Percentiles rank a stretch among this genome's conserved stretches.
Evolutionary conservation across 2,888 invertebrate species (phyloP).

Genomic region (Uloborus plumipes): DNA sequence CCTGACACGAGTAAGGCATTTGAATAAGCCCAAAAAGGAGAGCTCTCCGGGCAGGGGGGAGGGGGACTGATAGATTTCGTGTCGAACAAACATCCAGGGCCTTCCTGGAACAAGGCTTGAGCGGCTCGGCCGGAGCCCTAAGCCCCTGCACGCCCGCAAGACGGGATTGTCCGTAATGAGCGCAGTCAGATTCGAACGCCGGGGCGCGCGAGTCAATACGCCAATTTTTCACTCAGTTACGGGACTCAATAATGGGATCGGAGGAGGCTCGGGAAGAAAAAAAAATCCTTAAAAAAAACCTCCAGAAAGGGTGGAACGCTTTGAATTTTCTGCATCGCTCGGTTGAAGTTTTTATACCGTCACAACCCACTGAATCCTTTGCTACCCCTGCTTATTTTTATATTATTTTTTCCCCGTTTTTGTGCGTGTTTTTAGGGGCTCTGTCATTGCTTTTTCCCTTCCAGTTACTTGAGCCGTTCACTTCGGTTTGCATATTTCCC

Average conservation of each 20-base stretch:
- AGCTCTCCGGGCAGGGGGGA: not conserved
- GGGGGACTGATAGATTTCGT: constrained; percentile 61
- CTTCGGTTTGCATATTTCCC: constrained; percentile 61
- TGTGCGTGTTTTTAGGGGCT: constrained; percentile 26
- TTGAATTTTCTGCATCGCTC: constrained; percentile 64
- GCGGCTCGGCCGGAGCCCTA: constrained; percentile 14
- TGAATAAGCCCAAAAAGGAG: constrained; percentile 56
- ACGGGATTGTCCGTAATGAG: constrained; percentile 62
- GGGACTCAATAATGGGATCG: constrained; percentile 62
- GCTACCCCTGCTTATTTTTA: constrained; percentile 21
- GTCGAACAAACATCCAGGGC: constrained; percentile 62
- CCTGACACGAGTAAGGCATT: constrained; percentile 63
- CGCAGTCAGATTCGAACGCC: constrained; percentile 54
- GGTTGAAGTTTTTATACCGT: constrained; percentile 60
- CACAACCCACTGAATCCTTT: constrained; percentile 57
- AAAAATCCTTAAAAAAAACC: constrained; percentile 18
- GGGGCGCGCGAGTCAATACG: constrained; percentile 56
- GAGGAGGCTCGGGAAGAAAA: constrained; percentile 12
- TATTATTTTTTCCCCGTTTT: constrained; percentile 31
- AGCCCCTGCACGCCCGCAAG: constrained; percentile 56
- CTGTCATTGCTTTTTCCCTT: constrained; percentile 49
- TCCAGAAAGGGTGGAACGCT: constrained; percentile 44
- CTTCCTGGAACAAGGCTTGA: constrained; percentile 50
- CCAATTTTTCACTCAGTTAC: constrained; percentile 65
- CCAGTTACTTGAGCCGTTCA: constrained; percentile 58